Evolutionary conservation across 2,113 vertebrate species (phyloP), one percentile per base, ranked within the genome.

Genomic region (Polyodon spathula): DNA sequence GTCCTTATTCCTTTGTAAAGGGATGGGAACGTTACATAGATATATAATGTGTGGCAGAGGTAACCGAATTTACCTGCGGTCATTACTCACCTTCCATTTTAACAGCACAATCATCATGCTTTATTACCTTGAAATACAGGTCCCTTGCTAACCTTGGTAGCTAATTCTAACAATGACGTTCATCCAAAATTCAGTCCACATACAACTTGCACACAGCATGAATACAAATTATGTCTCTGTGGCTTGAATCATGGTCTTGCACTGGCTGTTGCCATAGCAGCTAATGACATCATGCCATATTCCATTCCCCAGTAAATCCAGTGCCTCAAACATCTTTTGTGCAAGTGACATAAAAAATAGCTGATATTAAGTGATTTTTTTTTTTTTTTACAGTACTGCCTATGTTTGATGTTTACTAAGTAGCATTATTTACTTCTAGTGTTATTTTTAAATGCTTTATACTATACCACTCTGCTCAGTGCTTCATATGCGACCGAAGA

Each of bases 251-350:
- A 73, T 71, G 71, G 71, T 74, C 77, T 82, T 74, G 72, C 76
- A 70, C 74, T 79, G 68, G 79, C 69, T 73, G 72, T 86, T 71
- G 10, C 81, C 81, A 83, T 84, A 76, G 81, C 73, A 88, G 88
- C 84, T 74, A 81, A 78, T 84, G 79, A 79, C 79, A 74, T 85
- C 81, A 84, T 74, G 42, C 16, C 69, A 58, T 69, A 48, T 65
- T 75, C 60, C 72, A 72, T 65, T 74, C 70, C 68, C 71, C 73
- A 66, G 74, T 70, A 68, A 83, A 65, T 68, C 66, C 68, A 74
- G 56, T 72, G 48, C 50, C 53, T 46, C 3, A 53, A 52, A 63
- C 54, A 54, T 48, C 50, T 62, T 56, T 54, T 63, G 51, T 17
- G 15, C 40, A 8, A 46, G 39, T 43, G 50, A 58, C 67, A 59